phyloP scores from a whole-genome alignment of 2,797 vertebrate species.

The Kryptolebias ocellatus region DNA sequence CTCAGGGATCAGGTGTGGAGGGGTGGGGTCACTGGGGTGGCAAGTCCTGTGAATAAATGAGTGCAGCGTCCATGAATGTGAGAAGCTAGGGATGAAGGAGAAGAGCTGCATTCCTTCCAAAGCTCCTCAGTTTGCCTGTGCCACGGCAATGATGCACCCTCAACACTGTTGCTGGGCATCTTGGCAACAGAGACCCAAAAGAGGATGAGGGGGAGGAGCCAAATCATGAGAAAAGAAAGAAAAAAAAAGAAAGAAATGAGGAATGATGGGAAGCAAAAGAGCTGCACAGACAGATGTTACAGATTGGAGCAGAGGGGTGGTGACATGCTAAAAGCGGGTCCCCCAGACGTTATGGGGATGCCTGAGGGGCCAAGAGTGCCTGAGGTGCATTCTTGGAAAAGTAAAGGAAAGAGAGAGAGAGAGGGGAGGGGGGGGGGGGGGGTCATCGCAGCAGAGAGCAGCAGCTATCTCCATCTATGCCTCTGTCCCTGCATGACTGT shows the following conservation, averaged over 20 bases:
- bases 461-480: conserved; percentile 56
- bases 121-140: conserved; percentile 42
- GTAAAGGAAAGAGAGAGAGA: conserved; percentile 4
- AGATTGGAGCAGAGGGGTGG: conserved; percentile 68
- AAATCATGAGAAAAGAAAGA: conserved; percentile 4
- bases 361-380: conserved; percentile 69
- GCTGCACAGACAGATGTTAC: conserved; percentile 75
- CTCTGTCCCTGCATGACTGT: conserved; percentile 67
- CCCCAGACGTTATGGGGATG: conserved; percentile 58
- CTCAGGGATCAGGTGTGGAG: conserved; percentile 66
- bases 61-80: conserved; percentile 62
- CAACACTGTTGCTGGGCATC: conserved; percentile 76
- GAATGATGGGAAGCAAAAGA: conserved; percentile 64
- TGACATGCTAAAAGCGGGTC: conserved; percentile 75
- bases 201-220: conserved; percentile 68
- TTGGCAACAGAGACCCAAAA: conserved; percentile 75
- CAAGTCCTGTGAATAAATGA: conserved; percentile 58
- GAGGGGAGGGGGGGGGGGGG: background rate
- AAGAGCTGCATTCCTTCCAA: conserved; percentile 21
- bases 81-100: conserved; percentile 20
- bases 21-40: conserved; percentile 65
- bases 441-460: conserved; percentile 46
- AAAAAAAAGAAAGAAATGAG: conserved; percentile 41
- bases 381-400: conserved; percentile 42
- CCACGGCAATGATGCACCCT: conserved; percentile 63